Evolutionary conservation across 2,113 vertebrate species (phyloP), one percentile per base, ranked within the genome.

Genomic region (Tauraco erythrolophus): DNA sequence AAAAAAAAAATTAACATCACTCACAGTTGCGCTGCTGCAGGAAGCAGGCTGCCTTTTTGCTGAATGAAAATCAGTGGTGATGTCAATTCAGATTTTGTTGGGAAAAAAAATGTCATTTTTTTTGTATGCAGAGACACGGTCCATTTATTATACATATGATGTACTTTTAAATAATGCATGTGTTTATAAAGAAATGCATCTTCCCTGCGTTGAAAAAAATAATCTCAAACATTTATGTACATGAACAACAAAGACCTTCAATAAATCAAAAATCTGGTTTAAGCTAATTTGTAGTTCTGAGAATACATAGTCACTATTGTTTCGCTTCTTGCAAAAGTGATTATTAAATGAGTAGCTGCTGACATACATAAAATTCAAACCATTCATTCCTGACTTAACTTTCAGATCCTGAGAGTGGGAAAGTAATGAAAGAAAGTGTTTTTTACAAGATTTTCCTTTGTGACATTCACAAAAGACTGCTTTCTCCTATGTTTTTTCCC

Each of bases 361-460:
- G 46, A 57, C 25, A 81, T 43, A 88, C 6, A 21, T 25, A 53
- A 30, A 84, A 58, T 84, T 78, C 7, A 84, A 88, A 70, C 7
- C 7, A 41, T 30, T 92, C n/a, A 41, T 50, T 93, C 45, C 48
- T 85, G 39, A 50, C 14, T 69, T 83, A 48, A 6, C 37, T 77
- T 94, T 69, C 31, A 78, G 48, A 48, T 76, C n/a, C 33, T 0
- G 1, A 56, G 61, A 82, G 30, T 53, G 33, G 48, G 68, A 65
- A 83, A 82, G 62, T 53, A 3, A 76, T 80, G 31, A 80, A 80
- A 87, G 64, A 64, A 92, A 72, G 23, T 22, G 27, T 83, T 92
- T 92, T 53, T 79, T 79, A 71, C 25, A 83, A 27, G 46, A 28
- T 69, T 90, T 94, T 90, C 66, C 39, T 64, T 71, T 86, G 50